Evolutionary conservation across 2,797 vertebrate species (phyloP), one percentile per base, ranked within the genome.

Genomic region (Trachops cirrhosus): DNA sequence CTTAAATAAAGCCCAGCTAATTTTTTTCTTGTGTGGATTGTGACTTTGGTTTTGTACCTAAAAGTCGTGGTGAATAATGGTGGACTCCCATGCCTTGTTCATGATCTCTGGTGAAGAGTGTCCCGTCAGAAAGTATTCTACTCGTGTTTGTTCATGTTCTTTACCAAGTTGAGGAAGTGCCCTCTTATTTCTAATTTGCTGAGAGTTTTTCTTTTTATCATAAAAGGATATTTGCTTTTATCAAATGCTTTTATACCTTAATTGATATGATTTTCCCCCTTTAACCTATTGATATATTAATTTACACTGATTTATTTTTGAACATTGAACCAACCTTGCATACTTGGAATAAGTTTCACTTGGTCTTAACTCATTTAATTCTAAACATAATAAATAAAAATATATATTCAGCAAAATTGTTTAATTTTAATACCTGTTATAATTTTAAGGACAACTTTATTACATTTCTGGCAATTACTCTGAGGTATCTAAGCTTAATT

Each of bases 391-490:
- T n/a, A 71, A 87, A 54, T 34, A 39, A 89, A 92, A 73, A 54
- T 50, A 79, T 77, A 59, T 89, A 16, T 95, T 88, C 75, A 44
- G 6, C 26, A 97, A 92, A n/a, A 92, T 75, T 0, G 85, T 16
- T 14, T 70, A 57, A 92, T 10, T 93, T 15, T 57, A 95, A 95
- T 95, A 46, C 16, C 44, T n/a, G 86, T 93, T 91, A 93, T 37
- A 96, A 96, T 92, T 96, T 10, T 96, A 97, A 84, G 89, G 95
- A 7, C 2, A 90, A n/a, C n/a, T 97, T 95, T 95, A 77, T 95
- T 95, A 68, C 41, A 46, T 95, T 97, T 97, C 37, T 70, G 29
- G 29, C 59, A 64, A 15, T n/a, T 16, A 15, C 29, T 62, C 26
- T 32, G 59, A 32, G 32, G 32, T 64, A 64, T n/a, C 62, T 64